phyloP scores from a whole-genome alignment of 1,140 invertebrate genomes.

The Bradynema listronoti region DNA sequence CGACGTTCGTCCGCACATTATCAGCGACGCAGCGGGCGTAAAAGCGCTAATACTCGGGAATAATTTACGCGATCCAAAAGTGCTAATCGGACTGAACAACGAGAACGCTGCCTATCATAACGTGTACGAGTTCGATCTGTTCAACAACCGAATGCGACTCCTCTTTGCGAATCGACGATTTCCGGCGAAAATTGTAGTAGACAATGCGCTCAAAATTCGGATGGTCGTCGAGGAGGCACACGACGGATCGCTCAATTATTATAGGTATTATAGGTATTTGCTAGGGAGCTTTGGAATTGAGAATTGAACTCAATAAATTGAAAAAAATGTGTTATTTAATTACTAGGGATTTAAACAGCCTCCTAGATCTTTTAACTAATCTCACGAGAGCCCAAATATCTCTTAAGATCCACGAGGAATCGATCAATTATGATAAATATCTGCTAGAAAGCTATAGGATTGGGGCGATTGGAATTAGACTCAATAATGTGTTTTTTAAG shows the following conservation, averaged over 20 bases:
- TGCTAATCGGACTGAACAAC: conserved; percentile 42
- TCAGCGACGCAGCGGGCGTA: conserved; percentile 34
- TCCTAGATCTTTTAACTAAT: too few species aligned
- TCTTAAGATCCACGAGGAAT: too few species aligned
- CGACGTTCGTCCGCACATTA: conserved; percentile 29
- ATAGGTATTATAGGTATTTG: conserved; percentile 12
- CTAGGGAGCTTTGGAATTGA: too few species aligned
- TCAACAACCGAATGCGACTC: conserved; percentile 43
- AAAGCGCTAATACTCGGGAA: conserved; percentile 42
- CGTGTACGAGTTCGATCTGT: conserved; percentile 39
- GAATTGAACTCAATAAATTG: too few species aligned
- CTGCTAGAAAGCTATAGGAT: too few species aligned
- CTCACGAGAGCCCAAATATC: too few species aligned
- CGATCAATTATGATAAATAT: too few species aligned
- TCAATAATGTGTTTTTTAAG: too few species aligned
- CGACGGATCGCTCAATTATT: conserved; percentile 51
- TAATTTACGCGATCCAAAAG: conserved; percentile 28
- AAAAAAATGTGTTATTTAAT: too few species aligned
- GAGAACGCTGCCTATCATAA: conserved; percentile 43
- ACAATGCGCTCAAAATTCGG: conserved; percentile 52
- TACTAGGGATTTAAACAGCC: too few species aligned
- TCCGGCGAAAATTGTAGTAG: conserved; percentile 44
- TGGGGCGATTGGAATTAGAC: too few species aligned
- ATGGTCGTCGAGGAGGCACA: conserved; percentile 50
- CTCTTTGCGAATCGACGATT: conserved; percentile 39